Evolutionary conservation across 2,888 invertebrate genomes (phyloP).

Genomic region (Ptilodon capucinus): DNA sequence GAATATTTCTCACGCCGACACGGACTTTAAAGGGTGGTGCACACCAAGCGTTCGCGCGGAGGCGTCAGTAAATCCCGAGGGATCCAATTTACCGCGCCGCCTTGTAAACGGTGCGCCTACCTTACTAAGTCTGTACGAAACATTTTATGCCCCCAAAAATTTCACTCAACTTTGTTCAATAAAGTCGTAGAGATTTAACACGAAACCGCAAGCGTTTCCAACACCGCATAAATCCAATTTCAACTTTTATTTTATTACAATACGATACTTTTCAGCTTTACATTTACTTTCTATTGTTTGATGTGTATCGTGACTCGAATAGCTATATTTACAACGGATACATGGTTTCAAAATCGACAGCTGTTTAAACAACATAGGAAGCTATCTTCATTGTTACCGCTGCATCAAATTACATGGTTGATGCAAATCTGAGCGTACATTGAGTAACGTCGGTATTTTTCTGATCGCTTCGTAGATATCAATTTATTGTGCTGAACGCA

Average conservation of each 20-base stretch:
- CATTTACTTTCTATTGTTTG: slow-evolving; percentile 14
- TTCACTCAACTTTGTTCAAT: slow-evolving; percentile 52
- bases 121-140: slow-evolving; percentile 53
- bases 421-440: slow-evolving; percentile 58
- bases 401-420: slow-evolving; percentile 58
- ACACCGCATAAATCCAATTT: slow-evolving; percentile 29
- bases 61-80: slow-evolving; percentile 66
- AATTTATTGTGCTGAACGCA: slow-evolving; percentile 29
- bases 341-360: slow-evolving; percentile 48
- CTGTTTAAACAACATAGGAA: slow-evolving; percentile 61
- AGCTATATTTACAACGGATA: slow-evolving; percentile 28
- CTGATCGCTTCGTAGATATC: slow-evolving; percentile 40
- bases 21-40: slow-evolving; percentile 47
- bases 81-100: slow-evolving; percentile 71
- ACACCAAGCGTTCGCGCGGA: slow-evolving; percentile 51
- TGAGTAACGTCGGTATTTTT: slow-evolving; percentile 50
- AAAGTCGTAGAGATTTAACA: slow-evolving; percentile 46
- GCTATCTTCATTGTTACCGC: slow-evolving; percentile 56
- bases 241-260: slow-evolving; percentile 28
- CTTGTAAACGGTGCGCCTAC: slow-evolving; percentile 60
- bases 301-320: slow-evolving; percentile 18
- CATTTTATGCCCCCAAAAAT: slow-evolving; percentile 55
- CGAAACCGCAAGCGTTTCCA: slow-evolving; percentile 34
- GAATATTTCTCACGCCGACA: slow-evolving; percentile 64
- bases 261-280: slow-evolving; percentile 2